Evolutionary conservation across 2,888 invertebrate genomes (phyloP).

Genomic region (Eudemis profundana): DNA sequence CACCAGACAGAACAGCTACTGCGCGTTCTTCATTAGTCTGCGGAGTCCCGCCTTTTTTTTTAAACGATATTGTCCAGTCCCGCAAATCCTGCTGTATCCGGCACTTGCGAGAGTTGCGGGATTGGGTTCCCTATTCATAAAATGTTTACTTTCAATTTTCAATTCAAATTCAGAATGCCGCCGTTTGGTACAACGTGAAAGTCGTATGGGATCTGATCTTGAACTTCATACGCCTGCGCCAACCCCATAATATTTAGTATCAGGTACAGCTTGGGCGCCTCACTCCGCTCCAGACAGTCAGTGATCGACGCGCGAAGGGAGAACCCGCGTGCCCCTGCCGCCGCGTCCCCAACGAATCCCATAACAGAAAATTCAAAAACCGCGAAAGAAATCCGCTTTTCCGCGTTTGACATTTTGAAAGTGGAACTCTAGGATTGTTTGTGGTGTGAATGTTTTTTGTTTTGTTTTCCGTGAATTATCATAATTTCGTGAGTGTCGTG

Average conservation of each 20-base stretch:
- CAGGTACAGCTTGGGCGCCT: slow-evolving; percentile 21
- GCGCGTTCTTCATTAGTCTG: too few relatives aligned
- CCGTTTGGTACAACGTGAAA: not conserved
- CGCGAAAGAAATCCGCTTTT: slow-evolving; percentile 54
- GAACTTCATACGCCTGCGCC: slow-evolving; percentile 30
- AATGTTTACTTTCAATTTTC: not conserved
- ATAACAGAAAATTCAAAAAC: slow-evolving; percentile 56
- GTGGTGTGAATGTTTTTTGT: slow-evolving; percentile 36
- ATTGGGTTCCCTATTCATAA: too few relatives aligned
- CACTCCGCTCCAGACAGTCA: slow-evolving; percentile 23
- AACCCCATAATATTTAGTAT: slow-evolving; percentile 37
- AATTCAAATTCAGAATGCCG: not conserved
- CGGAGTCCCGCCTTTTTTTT: too few relatives aligned
- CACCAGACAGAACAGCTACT: too few relatives aligned
- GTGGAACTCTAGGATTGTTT: slow-evolving; percentile 52
- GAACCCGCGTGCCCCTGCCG: slow-evolving; percentile 32
- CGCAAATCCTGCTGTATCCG: too few relatives aligned
- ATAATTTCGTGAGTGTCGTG: slow-evolving; percentile 58
- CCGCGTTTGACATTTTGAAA: slow-evolving; percentile 48
- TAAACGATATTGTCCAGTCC: too few relatives aligned
- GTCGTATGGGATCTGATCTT: slow-evolving; percentile 22
- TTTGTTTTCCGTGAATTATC: slow-evolving; percentile 49
- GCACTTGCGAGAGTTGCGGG: too few relatives aligned
- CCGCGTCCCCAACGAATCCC: slow-evolving; percentile 49
- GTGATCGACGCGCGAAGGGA: slow-evolving; percentile 1